Base-by-base conservation (phyloP, 2,888 invertebrate species). In the Gnatocerus cornutus region DNA sequence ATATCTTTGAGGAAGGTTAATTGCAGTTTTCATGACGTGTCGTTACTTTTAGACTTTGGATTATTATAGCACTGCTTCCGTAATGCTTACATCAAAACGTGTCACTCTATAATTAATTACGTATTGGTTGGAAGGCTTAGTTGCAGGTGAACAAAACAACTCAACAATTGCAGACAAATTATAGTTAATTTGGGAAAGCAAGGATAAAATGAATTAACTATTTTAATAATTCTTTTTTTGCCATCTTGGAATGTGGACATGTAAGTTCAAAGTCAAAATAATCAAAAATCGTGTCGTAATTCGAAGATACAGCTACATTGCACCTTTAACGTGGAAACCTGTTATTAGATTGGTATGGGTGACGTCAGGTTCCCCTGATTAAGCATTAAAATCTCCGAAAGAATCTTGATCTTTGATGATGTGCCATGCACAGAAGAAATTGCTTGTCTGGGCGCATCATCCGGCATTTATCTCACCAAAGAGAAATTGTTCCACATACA, bases 401-500 rank as follows among this genome's bases (percentile, higher is more conserved):
- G 12, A 7, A 13, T 43, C 37, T 37, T 37, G 21, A 1, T 37
- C 12, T 12, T 7, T 10, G 43, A 43, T 43, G 43, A 43, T 43
- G 37, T 37, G 2, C n/a, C 9, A 43, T 43, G 8, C 5, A 16
- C 6, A 6, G 1, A 29, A 50, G n/a, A 50, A 27, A 27, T 12
- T 27, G 8, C n/a, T 41, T 13, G 45, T 39, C 39, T 14, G 27
- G 41, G 14, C 14, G 6, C 43, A 58, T 45, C 39, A 39, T 56
- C 50, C 7, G 50, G 4, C 14, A 61, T 45, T 16, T 46, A 43
- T 30, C 46, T 27, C 48, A 14, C 12, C n/a, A 58, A 67, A 67
- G 66, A 67, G 66, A 67, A 67, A 67, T 59, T 67, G 66, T 67
- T 67, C 66, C 16, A 67, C 66, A 67, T 16, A 67, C 66, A 67